phyloP scores from a whole-genome alignment of 2,888 invertebrate genomes.

The Incurvaria masculella region DNA sequence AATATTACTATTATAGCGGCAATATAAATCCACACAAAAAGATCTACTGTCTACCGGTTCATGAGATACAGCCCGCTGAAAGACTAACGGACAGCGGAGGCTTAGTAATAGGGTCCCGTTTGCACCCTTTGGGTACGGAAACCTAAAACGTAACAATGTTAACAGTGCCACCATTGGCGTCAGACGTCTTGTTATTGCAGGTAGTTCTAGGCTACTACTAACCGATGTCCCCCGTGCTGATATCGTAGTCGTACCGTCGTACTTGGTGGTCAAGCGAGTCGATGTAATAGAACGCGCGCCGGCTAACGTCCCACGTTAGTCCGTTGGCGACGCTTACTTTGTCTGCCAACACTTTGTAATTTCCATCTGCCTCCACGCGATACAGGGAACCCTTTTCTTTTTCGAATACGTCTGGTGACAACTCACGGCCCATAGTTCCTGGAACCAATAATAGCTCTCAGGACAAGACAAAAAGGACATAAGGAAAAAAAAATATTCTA shows the following conservation, averaged over 20 bases:
- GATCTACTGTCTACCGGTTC: no score
- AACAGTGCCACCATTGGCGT: no score
- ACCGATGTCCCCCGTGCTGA: conserved; percentile 37
- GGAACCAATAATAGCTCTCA: conserved; percentile 1
- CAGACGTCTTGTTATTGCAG: no score
- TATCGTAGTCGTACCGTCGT: conserved; percentile 69
- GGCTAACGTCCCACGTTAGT: conserved; percentile 67
- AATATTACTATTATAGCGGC: no score
- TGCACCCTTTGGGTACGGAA: no score
- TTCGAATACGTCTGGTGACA: conserved; percentile 34
- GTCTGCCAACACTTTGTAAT: conserved; percentile 20
- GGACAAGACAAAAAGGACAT: not conserved
- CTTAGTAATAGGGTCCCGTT: no score
- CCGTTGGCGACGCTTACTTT: conserved; percentile 71
- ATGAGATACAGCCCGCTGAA: no score
- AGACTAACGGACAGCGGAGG: no score
- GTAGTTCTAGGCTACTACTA: not conserved
- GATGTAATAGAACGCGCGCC: conserved; percentile 69
- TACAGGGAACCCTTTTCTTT: conserved; percentile 44
- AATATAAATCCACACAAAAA: no score
- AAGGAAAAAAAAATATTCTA: no score
- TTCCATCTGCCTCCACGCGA: conserved; percentile 30
- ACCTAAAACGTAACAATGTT: no score
- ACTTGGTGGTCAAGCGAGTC: conserved; percentile 65
- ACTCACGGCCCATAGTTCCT: conserved; percentile 58